These are phyloP conservation scores for Nymphalis c-album DNA, from an alignment of 2,888 invertebrate genomes.

Conservation along the genomic window DNA sequence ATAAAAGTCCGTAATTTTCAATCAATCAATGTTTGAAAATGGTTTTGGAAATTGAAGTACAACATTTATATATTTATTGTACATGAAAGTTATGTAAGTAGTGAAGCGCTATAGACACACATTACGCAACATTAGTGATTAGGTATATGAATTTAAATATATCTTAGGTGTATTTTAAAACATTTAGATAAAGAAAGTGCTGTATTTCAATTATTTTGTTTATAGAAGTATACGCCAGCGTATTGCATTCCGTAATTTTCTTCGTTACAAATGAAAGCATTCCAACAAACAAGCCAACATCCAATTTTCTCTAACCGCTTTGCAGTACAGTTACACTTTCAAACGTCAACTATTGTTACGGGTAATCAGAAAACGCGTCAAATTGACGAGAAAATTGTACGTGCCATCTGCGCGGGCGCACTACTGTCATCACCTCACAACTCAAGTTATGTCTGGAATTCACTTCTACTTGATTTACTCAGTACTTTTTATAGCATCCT, in stretches of 20 bases:
- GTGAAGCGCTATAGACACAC: too few species aligned
- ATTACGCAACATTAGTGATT: too few species aligned
- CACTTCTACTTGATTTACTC: slow-evolving; percentile 20
- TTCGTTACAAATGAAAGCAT: slow-evolving; percentile 12
- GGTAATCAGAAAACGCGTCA: slow-evolving; percentile 60
- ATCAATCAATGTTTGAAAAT: too few species aligned
- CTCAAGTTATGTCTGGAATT: slow-evolving; percentile 48
- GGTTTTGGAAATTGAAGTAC: too few species aligned
- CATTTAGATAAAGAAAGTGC: too few species aligned
- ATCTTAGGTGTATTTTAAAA: too few species aligned
- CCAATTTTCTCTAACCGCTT: slow-evolving; percentile 13
- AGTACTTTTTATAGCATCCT: too few species aligned
- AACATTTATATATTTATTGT: too few species aligned
- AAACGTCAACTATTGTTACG: slow-evolving; percentile 45
- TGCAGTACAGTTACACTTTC: slow-evolving; percentile 43
- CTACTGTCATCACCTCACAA: slow-evolving; percentile 20
- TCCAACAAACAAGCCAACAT: slow-evolving; percentile 5
- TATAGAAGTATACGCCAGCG: too few species aligned
- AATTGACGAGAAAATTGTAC: slow-evolving; percentile 77
- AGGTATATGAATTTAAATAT: too few species aligned
- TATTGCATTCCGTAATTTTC: slow-evolving; percentile 2
- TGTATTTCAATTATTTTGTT: neutral
- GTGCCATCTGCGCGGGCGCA: slow-evolving; percentile 20
- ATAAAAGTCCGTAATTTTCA: too few species aligned
- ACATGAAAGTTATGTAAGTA: too few species aligned